These are phyloP conservation scores for Tetraodon nigroviridis DNA, from an alignment of 2,113 vertebrate species.

Conservation along the genomic window DNA sequence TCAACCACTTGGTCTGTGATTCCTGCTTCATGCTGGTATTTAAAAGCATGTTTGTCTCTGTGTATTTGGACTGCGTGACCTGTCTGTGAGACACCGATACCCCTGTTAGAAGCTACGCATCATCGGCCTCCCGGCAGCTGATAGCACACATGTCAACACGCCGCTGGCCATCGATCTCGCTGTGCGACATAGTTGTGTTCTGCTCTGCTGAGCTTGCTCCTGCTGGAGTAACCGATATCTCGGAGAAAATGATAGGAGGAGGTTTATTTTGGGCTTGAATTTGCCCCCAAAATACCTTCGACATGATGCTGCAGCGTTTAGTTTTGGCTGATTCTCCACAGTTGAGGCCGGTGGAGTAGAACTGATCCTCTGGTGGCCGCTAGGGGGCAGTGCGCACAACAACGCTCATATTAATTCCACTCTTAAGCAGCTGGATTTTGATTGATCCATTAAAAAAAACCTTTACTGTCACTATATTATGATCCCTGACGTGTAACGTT, in stretches of 20 bases:
- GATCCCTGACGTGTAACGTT: no score
- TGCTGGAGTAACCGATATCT: conserved; percentile 4
- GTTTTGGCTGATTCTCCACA: not conserved
- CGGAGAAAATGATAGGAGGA: not conserved
- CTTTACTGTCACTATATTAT: no score
- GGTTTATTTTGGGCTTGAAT: not conserved
- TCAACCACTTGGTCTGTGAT: no score
- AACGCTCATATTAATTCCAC: not conserved
- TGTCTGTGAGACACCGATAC: conserved; percentile 44
- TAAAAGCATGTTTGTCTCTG: conserved; percentile 15
- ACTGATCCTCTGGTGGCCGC: not conserved
- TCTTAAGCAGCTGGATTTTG: not conserved
- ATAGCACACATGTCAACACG: conserved; percentile 27
- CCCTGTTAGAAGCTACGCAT: conserved; percentile 40
- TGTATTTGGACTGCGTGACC: conserved; percentile 50
- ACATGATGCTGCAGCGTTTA: not conserved
- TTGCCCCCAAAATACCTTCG: not conserved
- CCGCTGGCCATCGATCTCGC: conserved; percentile 1
- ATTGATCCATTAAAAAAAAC: no score
- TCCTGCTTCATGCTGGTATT: conserved; percentile 14
- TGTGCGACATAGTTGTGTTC: not conserved
- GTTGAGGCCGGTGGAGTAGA: not conserved
- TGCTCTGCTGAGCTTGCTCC: conserved; percentile 7
- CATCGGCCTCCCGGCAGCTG: conserved; percentile 62
- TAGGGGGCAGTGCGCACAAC: conserved; percentile 9